These are phyloP conservation scores for Ceratina calcarata DNA, from an alignment of 1,140 invertebrate species.

Conservation along the genomic window DNA sequence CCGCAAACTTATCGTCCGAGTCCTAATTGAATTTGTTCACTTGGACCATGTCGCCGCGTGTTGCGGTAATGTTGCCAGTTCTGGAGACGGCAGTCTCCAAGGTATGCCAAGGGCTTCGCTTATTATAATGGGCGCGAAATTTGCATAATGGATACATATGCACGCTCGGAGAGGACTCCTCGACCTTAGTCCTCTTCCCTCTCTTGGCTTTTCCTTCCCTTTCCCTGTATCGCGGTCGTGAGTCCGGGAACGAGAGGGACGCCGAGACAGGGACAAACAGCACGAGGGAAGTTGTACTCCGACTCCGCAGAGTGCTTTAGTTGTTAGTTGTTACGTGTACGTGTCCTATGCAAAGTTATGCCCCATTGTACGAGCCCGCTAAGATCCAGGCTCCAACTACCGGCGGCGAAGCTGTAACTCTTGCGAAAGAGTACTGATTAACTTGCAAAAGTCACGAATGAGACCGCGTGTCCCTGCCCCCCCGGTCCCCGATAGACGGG, in stretches of 20 bases:
- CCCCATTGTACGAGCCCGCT: constrained; percentile 71
- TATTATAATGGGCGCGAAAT: constrained; percentile 79
- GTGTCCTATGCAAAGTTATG: constrained; percentile 74
- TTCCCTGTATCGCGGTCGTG: constrained; percentile 14
- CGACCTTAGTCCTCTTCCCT: constrained; percentile 57
- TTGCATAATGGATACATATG: constrained; percentile 80
- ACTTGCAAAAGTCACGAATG: constrained; percentile 67
- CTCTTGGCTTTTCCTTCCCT: constrained; percentile 5
- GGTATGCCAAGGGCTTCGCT: constrained; percentile 75
- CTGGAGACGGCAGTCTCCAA: constrained; percentile 66
- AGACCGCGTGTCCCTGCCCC: constrained; percentile 21
- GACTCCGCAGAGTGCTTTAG: constrained; percentile 70
- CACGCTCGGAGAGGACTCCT: constrained; percentile 70
- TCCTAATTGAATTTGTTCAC: constrained; percentile 76
- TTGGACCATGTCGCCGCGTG: constrained; percentile 69
- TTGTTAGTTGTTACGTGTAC: constrained; percentile 77
- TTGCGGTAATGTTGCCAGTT: constrained; percentile 75
- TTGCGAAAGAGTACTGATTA: constrained; percentile 68
- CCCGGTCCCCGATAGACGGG: constrained; percentile 8
- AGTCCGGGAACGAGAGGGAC: constrained; percentile 4
- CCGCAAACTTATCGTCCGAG: constrained; percentile 69
- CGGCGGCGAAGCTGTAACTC: constrained; percentile 50
- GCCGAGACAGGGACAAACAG: constrained; percentile 3
- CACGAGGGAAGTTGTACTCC: constrained; percentile 28
- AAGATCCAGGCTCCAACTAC: constrained; percentile 62